These are phyloP conservation scores for Pyralis farinalis DNA, from an alignment of 2,888 invertebrate genomes.

Conservation along the genomic window DNA sequence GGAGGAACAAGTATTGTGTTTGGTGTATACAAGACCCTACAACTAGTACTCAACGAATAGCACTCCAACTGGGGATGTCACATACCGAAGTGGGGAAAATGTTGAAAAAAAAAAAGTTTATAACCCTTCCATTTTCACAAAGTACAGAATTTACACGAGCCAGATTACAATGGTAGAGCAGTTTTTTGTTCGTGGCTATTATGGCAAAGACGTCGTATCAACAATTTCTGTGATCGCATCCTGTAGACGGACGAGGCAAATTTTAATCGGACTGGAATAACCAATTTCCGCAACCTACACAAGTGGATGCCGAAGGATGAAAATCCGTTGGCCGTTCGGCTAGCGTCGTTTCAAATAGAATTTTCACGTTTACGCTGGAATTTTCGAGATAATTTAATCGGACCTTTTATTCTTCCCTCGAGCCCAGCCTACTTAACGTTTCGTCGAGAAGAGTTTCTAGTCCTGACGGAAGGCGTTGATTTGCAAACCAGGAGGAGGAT, in stretches of 20 bases:
- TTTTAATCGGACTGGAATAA: neutral
- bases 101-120: conserved; percentile 11
- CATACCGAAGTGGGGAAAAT: conserved; percentile 10
- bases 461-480: neutral
- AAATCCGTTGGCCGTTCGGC: too few relatives aligned
- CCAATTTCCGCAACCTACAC: neutral
- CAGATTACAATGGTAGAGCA: conserved; percentile 5
- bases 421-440: neutral
- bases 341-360: neutral
- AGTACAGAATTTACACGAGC: conserved; percentile 11
- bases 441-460: neutral
- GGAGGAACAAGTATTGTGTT: too few relatives aligned
- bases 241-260: neutral
- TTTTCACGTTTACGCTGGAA: neutral
- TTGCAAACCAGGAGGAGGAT: neutral
- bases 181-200: conserved; percentile 9
- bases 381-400: neutral
- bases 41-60: conserved; percentile 10
- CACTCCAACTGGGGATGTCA: conserved; percentile 6
- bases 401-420: neutral
- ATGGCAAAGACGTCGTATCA: neutral
- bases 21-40: too few relatives aligned
- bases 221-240: neutral
- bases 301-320: too few relatives aligned
- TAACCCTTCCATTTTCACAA: conserved; percentile 11